phyloP scores from a whole-genome alignment of 1,140 invertebrate species.

The Macrotrachela quadricornifera region DNA sequence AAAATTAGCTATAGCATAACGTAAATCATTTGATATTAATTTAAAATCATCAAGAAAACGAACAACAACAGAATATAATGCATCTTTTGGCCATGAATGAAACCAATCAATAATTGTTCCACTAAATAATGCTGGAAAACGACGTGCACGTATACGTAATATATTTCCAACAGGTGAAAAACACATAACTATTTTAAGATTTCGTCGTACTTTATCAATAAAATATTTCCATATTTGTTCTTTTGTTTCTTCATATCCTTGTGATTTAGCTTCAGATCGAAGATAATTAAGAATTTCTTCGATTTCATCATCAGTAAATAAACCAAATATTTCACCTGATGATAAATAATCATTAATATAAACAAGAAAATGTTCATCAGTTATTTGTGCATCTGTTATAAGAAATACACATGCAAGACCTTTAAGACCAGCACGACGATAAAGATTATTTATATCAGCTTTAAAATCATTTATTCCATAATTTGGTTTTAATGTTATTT shows the following conservation, averaged over 20 bases:
- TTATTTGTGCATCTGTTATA: background rate
- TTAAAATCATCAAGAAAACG: background rate
- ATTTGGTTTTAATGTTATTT: background rate
- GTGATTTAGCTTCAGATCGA: background rate
- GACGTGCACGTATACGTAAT: slow-evolving; percentile 46
- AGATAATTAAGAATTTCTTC: background rate
- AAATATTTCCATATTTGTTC: background rate
- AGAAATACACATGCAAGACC: background rate
- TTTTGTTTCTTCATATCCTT: background rate
- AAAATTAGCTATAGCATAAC: background rate
- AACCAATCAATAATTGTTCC: slow-evolving; percentile 94
- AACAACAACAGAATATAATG: slow-evolving; percentile 57
- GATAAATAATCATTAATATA: background rate
- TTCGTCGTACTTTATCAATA: background rate
- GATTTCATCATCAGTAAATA: background rate
- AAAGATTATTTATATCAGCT: background rate
- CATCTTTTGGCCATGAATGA: slow-evolving; percentile 83
- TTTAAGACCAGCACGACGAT: background rate
- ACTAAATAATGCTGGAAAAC: slow-evolving; percentile 83
- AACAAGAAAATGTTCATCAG: background rate
- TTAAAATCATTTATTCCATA: background rate
- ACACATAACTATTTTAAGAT: background rate
- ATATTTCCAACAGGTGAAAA: slow-evolving; percentile 32
- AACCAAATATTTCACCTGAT: background rate
- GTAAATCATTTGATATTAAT: background rate